Evolutionary conservation across 2,888 invertebrate species (phyloP).

Genomic region (Andrena hattorfiana): DNA sequence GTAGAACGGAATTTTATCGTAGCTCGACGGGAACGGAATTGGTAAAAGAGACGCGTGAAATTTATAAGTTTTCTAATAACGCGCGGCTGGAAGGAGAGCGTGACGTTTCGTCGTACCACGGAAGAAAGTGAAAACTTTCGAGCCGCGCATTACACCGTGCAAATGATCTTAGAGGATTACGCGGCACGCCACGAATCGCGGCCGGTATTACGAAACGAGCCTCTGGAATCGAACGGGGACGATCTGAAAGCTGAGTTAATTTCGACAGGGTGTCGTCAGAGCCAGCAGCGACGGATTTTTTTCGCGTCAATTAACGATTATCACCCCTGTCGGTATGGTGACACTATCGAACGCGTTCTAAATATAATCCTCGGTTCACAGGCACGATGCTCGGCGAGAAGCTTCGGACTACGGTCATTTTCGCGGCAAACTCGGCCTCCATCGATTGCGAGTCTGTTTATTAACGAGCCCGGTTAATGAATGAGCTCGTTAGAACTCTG

Average conservation of each 20-base stretch:
- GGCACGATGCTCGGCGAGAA: constrained; percentile 16
- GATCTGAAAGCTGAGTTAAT: background rate
- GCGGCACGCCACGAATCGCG: constrained; percentile 51
- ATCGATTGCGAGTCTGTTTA: constrained; percentile 24
- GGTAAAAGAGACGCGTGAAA: background rate
- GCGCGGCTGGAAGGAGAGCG: background rate
- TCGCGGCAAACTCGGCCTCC: constrained; percentile 32
- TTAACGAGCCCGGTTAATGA: constrained; percentile 51
- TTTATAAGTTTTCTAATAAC: background rate
- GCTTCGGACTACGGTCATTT: constrained; percentile 31
- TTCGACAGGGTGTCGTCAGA: background rate
- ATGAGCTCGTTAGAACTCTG: constrained; percentile 33
- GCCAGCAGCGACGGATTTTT: constrained; percentile 39
- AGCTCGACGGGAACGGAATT: background rate
- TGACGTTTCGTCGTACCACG: background rate
- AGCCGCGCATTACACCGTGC: constrained; percentile 28
- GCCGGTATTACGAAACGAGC: constrained; percentile 43
- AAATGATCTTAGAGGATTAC: constrained; percentile 56
- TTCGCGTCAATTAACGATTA: constrained; percentile 57
- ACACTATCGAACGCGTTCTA: constrained; percentile 64
- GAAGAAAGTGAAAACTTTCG: constrained; percentile 38
- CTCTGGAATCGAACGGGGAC: background rate
- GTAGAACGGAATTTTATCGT: background rate
- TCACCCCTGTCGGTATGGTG: constrained; percentile 44
- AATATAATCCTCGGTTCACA: constrained; percentile 56